Conservation (phyloP, 53 echinoderm and acorn worm species). For the Apostichopus leukothele region DNA sequence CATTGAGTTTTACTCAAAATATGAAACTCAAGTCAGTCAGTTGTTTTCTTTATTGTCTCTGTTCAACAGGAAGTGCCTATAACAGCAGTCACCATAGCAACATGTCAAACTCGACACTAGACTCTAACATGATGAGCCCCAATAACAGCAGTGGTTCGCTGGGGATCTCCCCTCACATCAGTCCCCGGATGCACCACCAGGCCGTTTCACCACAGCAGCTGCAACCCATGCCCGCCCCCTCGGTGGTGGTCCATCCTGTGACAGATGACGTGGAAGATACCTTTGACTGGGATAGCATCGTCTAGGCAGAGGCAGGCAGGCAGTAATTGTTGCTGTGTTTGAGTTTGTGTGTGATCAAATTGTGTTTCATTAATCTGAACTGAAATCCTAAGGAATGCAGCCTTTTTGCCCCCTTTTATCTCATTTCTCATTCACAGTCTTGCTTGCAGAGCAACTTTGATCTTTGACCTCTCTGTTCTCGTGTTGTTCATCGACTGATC, state of each 20-base stretch:
- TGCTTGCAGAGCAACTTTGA: too few species aligned
- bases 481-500: too few species aligned
- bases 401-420: too few species aligned
- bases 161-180: slow-evolving; percentile 61
- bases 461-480: too few species aligned
- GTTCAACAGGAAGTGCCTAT: slow-evolving; percentile 63
- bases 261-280: slow-evolving; percentile 74
- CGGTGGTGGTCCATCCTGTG: slow-evolving; percentile 56
- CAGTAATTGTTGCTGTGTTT: slow-evolving; percentile 3
- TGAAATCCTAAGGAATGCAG: slow-evolving; percentile 5
- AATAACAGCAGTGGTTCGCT: slow-evolving; percentile 76
- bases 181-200: slow-evolving; percentile 58
- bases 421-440: too few species aligned
- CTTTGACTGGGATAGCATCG: slow-evolving; percentile 83
- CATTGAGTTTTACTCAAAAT: not conserved
- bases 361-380: slow-evolving; percentile 6
- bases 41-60: not conserved
- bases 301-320: slow-evolving; percentile 18
- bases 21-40: not conserved
- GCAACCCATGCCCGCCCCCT: slow-evolving; percentile 35
- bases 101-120: slow-evolving; percentile 65
- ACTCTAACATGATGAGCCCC: slow-evolving; percentile 77
- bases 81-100: slow-evolving; percentile 82
- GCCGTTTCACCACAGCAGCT: slow-evolving; percentile 45
- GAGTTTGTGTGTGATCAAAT: slow-evolving; percentile 33